phyloP scores from a whole-genome alignment of 2,113 vertebrate genomes.

The Tor tambroides region DNA sequence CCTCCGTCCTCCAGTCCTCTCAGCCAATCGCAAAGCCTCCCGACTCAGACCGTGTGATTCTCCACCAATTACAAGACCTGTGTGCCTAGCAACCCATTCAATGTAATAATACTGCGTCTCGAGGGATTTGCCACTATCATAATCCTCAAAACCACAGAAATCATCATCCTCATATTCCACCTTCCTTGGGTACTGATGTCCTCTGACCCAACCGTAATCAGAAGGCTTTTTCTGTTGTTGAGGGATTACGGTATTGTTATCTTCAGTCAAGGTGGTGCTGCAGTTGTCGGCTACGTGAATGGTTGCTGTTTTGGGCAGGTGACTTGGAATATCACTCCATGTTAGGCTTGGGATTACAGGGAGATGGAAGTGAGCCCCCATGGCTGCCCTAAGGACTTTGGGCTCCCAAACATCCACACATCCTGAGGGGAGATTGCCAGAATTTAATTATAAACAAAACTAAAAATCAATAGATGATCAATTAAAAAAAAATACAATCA shows the following conservation, averaged over 20 bases:
- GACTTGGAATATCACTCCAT: constrained; percentile 79
- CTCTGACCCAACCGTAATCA: constrained; percentile 71
- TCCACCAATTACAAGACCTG: constrained; percentile 87
- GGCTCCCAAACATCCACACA: constrained; percentile 96
- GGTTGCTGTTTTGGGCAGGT: constrained; percentile 69
- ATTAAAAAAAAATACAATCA: neutral
- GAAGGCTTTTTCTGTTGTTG: constrained; percentile 59
- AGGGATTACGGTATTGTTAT: neutral
- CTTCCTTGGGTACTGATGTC: constrained; percentile 53
- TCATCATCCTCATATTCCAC: constrained; percentile 54
- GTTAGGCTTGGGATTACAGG: constrained; percentile 80
- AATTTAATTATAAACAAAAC: neutral
- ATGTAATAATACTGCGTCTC: constrained; percentile 75
- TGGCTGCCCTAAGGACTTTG: constrained; percentile 92
- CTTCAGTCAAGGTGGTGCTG: constrained; percentile 31
- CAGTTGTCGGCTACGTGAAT: constrained; percentile 85
- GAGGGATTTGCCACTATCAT: constrained; percentile 68
- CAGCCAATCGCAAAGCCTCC: constrained; percentile 79
- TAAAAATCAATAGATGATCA: neutral
- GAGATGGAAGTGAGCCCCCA: constrained; percentile 94
- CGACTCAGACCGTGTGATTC: constrained; percentile 87
- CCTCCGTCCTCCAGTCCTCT: constrained; percentile 76
- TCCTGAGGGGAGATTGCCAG: constrained; percentile 72
- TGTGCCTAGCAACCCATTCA: constrained; percentile 77
- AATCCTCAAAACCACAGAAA: constrained; percentile 52